Conservation (phyloP, 2,113 vertebrate genomes). For the Elgaria multicarinata region DNA sequence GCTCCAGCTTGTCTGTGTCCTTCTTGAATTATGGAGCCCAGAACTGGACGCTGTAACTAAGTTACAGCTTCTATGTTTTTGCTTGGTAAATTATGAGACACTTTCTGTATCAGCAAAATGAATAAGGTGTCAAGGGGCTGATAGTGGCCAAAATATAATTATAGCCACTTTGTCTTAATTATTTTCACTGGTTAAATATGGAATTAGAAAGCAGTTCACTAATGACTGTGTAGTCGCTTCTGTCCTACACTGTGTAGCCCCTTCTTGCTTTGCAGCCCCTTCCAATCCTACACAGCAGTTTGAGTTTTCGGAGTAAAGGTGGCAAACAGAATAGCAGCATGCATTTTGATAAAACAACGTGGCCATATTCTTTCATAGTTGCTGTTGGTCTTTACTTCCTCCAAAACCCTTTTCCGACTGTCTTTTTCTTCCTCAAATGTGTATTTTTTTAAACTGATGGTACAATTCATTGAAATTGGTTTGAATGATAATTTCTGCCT, state of each 20-base stretch:
- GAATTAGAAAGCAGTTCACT: not conserved
- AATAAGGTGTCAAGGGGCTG: too few relatives aligned
- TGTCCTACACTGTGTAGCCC: too few relatives aligned
- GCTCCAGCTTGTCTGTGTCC: too few relatives aligned
- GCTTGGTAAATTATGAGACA: not conserved
- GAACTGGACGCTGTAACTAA: too few relatives aligned
- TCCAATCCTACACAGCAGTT: not conserved
- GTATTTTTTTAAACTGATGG: not conserved
- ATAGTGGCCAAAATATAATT: not conserved
- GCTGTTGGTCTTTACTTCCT: not conserved
- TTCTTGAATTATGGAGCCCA: too few relatives aligned
- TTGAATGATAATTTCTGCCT: not conserved
- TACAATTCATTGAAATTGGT: not conserved
- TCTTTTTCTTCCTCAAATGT: not conserved
- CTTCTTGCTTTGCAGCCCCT: not conserved
- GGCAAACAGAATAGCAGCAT: not conserved
- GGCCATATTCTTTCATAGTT: not conserved
- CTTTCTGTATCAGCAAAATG: not conserved
- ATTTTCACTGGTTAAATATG: not conserved
- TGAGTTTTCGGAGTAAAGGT: not conserved
- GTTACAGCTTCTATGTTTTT: not conserved
- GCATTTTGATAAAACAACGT: not conserved
- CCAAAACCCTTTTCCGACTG: not conserved
- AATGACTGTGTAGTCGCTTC: too few relatives aligned
- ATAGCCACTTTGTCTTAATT: not conserved